Conservation (phyloP, 1,140 invertebrate genomes). For the Drosophila lini region DNA sequence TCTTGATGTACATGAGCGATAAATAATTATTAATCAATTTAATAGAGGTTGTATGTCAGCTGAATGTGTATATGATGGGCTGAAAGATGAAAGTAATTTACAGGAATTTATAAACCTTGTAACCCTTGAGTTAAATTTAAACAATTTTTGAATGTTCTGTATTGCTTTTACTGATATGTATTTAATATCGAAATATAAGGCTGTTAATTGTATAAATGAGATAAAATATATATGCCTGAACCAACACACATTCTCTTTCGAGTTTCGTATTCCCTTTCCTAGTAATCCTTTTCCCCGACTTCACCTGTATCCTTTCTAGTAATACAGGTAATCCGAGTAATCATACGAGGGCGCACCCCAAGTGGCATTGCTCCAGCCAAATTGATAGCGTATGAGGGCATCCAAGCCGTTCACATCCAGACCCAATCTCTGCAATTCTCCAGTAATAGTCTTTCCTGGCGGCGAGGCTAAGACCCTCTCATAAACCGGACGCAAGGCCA, state of each 20-base stretch:
- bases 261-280: background rate
- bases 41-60: background rate
- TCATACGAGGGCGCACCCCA: constrained; percentile 18
- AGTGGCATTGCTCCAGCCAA: constrained; percentile 64
- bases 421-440: constrained; percentile 48
- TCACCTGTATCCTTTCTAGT: background rate
- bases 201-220: background rate
- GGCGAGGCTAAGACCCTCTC: constrained; percentile 62
- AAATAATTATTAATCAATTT: constrained; percentile 5
- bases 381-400: constrained; percentile 51
- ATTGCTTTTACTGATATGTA: background rate
- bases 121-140: background rate
- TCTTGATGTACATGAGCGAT: background rate
- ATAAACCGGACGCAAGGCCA: constrained; percentile 62
- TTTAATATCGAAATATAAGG: background rate
- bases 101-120: background rate
- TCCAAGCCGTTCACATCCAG: constrained; percentile 55
- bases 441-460: constrained; percentile 12
- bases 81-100: background rate
- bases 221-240: background rate
- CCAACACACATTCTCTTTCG: background rate
- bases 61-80: background rate
- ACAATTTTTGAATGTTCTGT: background rate
- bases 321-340: constrained; percentile 41
- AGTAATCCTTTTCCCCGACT: no score